Evolutionary conservation across 2,797 vertebrate species (phyloP).

Genomic region (Picus viridis): DNA sequence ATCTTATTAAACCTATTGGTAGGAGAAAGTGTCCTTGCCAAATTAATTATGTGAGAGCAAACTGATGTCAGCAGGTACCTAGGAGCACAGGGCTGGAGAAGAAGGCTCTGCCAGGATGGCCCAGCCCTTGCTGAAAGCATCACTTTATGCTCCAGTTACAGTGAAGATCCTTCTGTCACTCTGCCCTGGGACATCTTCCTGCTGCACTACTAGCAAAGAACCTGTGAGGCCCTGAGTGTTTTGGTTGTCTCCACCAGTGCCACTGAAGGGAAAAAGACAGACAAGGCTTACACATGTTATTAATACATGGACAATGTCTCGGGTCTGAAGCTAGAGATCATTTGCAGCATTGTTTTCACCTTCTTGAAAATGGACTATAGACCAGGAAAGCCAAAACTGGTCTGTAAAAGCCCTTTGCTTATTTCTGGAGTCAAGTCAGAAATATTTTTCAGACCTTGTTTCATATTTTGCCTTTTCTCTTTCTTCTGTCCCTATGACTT

Average conservation of each 20-base stretch:
- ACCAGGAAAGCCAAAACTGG: neutral
- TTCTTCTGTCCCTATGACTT: neutral
- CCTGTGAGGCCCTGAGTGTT: too few relatives aligned
- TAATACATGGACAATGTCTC: neutral
- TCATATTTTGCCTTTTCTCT: neutral
- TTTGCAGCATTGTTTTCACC: neutral
- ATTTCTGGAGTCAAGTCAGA: neutral
- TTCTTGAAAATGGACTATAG: neutral
- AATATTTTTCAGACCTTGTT: neutral
- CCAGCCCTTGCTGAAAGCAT: neutral
- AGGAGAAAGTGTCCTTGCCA: constrained; percentile 15
- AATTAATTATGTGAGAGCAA: constrained; percentile 33
- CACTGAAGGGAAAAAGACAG: neutral
- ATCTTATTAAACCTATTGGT: neutral
- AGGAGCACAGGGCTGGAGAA: neutral
- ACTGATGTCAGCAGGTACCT: neutral
- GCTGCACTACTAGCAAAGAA: neutral
- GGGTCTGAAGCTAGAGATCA: neutral
- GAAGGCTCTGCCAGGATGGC: neutral
- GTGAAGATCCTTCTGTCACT: neutral
- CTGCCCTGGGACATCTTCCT: neutral
- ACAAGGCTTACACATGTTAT: neutral
- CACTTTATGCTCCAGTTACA: neutral
- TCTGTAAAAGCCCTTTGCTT: neutral
- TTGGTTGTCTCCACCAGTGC: too few relatives aligned